phyloP scores from a whole-genome alignment of 2,113 vertebrate genomes.

The Pygoscelis adeliae region DNA sequence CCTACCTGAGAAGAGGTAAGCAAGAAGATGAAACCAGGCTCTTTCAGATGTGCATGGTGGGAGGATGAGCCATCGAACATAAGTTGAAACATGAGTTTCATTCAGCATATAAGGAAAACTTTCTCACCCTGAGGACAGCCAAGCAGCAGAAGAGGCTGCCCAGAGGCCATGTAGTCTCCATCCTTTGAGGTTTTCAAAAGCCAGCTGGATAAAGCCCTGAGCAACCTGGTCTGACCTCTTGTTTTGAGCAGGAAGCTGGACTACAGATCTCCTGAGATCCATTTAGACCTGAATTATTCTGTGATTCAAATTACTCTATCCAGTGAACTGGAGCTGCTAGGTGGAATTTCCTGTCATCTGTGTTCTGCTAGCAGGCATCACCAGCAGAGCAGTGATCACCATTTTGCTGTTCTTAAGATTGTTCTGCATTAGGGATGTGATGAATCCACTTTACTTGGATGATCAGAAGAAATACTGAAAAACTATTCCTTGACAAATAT shows the following conservation, averaged over 20 bases:
- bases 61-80: not conserved
- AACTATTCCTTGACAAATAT: conserved; percentile 19
- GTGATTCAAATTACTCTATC: not conserved
- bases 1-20: not conserved
- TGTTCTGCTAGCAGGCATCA: not conserved
- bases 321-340: not conserved
- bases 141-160: not conserved
- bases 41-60: not conserved
- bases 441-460: not conserved
- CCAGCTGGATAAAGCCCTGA: rapidly evolving
- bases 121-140: not conserved
- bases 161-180: not conserved
- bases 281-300: not conserved
- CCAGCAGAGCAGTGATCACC: not conserved
- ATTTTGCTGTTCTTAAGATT: not conserved
- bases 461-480: conserved; percentile 29
- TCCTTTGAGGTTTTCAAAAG: not conserved
- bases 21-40: not conserved
- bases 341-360: not conserved
- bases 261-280: not conserved
- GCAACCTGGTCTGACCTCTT: not conserved
- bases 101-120: not conserved
- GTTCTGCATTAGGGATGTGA: not conserved
- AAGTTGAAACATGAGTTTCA: not conserved
- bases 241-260: not conserved